phyloP scores from a whole-genome alignment of 1,140 invertebrate species.

The Stratiolaelaps scimitus region DNA sequence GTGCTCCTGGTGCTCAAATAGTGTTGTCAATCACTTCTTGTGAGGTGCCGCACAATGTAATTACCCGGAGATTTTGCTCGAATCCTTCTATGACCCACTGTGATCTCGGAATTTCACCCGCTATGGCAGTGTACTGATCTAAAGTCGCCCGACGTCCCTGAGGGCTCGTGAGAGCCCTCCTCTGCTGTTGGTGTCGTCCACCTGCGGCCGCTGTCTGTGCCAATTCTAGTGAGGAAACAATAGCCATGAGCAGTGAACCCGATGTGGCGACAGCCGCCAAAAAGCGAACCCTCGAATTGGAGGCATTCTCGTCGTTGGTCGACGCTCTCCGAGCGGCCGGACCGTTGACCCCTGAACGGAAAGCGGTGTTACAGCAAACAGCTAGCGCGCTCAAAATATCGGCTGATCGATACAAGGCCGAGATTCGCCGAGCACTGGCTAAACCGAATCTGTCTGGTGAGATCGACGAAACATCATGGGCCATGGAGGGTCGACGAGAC shows the following conservation, averaged over 20 bases:
- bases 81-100: too few relatives aligned
- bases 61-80: too few relatives aligned
- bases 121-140: too few relatives aligned
- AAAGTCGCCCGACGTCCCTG: too few relatives aligned
- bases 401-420: constrained; percentile 24
- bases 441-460: constrained; percentile 7
- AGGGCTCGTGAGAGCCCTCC: too few relatives aligned
- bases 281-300: constrained; percentile 3
- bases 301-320: constrained; percentile 18
- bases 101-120: too few relatives aligned
- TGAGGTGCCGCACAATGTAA: too few relatives aligned
- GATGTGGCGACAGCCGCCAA: constrained; percentile 1
- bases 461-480: constrained; percentile 19
- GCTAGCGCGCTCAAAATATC: constrained; percentile 9
- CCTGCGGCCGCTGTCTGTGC: too few relatives aligned
- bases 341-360: constrained; percentile 2
- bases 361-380: constrained; percentile 9
- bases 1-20: constrained; percentile 26
- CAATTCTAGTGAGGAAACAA: too few relatives aligned
- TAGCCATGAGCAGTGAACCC: too few relatives aligned
- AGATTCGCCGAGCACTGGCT: constrained; percentile 13
- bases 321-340: constrained; percentile 15
- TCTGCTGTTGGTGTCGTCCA: too few relatives aligned
- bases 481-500: constrained; percentile 23
- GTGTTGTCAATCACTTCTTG: constrained; percentile 8